A percentile compares a stretch with the other conserved stretches of the same genome.
phyloP scores from a whole-genome alignment of 2,888 invertebrate genomes.

The Graphium colonna region DNA sequence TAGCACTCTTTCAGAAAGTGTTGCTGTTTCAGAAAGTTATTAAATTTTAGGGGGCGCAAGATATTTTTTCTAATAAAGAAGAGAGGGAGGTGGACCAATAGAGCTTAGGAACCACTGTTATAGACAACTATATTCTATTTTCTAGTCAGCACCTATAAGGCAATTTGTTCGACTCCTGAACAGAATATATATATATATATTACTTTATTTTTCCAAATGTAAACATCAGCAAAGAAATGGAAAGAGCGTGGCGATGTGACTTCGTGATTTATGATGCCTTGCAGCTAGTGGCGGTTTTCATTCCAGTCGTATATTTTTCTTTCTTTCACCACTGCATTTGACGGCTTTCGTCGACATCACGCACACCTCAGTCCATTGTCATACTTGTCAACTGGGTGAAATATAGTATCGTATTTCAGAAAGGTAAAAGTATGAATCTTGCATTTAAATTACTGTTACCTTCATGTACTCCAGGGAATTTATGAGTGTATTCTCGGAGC shows the following conservation, averaged over 20 bases:
- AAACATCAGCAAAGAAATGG: conserved; percentile 8
- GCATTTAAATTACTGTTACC: neutral
- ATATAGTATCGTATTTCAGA: neutral
- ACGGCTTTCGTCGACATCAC: conserved; percentile 11
- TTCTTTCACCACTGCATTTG: conserved; percentile 16
- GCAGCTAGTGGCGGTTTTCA: conserved; percentile 15
- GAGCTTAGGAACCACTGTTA: too few species aligned
- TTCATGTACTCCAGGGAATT: neutral
- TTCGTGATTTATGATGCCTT: conserved; percentile 22
- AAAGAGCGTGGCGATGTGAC: conserved; percentile 10
- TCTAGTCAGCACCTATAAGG: too few species aligned
- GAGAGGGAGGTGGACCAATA: too few species aligned
- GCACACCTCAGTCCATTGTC: conserved; percentile 14
- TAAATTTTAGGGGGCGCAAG: too few species aligned
- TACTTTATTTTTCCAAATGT: too few species aligned
- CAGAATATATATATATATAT: too few species aligned
- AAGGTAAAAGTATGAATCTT: neutral
- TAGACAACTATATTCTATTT: too few species aligned
- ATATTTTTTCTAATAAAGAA: too few species aligned
- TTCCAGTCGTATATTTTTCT: conserved; percentile 20
- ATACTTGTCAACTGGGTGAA: conserved; percentile 4
- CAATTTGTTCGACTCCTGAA: too few species aligned
- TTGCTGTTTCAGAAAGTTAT: too few species aligned
- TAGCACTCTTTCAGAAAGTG: too few species aligned
- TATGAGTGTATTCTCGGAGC: too few species aligned